phyloP scores from a whole-genome alignment of 2,888 invertebrate species.

The Chorisops tibialis region DNA sequence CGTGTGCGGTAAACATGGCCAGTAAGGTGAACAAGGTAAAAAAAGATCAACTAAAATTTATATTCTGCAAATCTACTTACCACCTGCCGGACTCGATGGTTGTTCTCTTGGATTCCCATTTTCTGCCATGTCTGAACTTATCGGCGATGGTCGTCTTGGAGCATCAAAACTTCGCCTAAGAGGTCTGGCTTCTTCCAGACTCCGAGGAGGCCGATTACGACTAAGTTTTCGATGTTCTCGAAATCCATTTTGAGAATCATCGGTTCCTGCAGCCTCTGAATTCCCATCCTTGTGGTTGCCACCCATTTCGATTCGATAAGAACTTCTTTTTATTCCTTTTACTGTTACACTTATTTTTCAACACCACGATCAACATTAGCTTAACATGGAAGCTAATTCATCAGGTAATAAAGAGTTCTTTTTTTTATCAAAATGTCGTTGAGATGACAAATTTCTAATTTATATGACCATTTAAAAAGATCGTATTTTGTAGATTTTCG shows the following conservation, averaged over 20 bases:
- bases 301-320: background rate
- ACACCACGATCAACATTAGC: conserved; percentile 10
- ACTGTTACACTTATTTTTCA: too few relatives aligned
- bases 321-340: too few relatives aligned
- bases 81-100: too few relatives aligned
- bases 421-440: background rate
- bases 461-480: conserved; percentile 2
- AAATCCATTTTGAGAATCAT: conserved; percentile 17
- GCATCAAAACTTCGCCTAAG: conserved; percentile 8
- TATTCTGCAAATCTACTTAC: too few relatives aligned
- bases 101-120: background rate
- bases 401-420: background rate
- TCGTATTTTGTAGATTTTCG: too few relatives aligned
- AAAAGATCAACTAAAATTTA: too few relatives aligned
- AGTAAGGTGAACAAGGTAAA: too few relatives aligned
- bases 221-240: conserved; percentile 1
- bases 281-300: conserved; percentile 7
- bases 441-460: conserved; percentile 9
- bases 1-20: too few relatives aligned
- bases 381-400: background rate
- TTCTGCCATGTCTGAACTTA: background rate
- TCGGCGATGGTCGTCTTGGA: background rate
- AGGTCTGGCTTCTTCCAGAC: conserved; percentile 12
- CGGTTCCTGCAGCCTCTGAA: background rate
- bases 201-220: background rate